Base-by-base conservation (phyloP, 2,888 invertebrate species). In the Copidosoma aretas region DNA sequence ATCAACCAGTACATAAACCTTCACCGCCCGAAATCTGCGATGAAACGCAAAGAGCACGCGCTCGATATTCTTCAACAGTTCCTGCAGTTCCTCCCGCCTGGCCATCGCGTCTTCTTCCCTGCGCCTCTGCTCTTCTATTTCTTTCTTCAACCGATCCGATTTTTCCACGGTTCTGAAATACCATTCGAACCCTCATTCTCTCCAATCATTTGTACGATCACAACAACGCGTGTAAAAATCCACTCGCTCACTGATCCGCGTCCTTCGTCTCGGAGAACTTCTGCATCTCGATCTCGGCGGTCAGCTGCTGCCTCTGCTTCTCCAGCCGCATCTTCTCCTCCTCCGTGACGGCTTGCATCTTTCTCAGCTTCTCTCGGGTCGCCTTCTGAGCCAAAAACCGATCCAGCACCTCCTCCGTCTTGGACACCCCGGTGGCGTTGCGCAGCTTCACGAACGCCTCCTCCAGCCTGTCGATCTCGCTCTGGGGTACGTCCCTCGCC, bases 241-340 rank as follows among this genome's bases (percentile, higher is more conserved):
- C 8, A 32, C 8, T 5, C 52, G 84, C 88, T 86, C 84, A 93
- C 93, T 91, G 90, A 84, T 93, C 93, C 70, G 90, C 90, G 77
- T 93, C 92, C 81, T 91, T 91, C 15, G 91, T 91, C 74, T 93
- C 92, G 0, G 91, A 90, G 80, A 91, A 94, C 81, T 92, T 93
- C 71, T 90, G 91, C 2, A 89, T 88, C 77, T 94, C 93, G 62
- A 93, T 84, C 78, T 93, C 91, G 0, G 87, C 86, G 71, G 88
- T 86, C 51, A 93, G 85, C 0, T 85, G 83, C 19, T 92, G 90
- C 71, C 91, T 88, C 39, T 87, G 87, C 43, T 86, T 86, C 79
- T 93, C 93, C 70, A 93, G 78, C 54, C 86, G 85, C 43, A 88
- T 86, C 78, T 94, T 94, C 80, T 93, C 91, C 12, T 89, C 87